Evolutionary conservation across 2,113 vertebrate genomes (phyloP).

Genomic region (Choloepus hoffmanni): DNA sequence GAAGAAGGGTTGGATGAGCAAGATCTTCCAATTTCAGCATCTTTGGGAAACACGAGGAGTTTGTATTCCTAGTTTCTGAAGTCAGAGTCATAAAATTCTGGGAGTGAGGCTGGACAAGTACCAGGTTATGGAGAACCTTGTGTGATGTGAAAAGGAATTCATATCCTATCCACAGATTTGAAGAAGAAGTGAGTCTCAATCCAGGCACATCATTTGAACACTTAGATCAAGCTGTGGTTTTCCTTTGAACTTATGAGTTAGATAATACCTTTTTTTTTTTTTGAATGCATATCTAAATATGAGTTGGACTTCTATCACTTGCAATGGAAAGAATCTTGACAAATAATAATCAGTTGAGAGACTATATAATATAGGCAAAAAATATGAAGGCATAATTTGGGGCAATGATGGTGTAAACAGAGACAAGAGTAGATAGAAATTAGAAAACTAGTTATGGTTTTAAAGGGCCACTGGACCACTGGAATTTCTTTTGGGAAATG

Average conservation of each 20-base stretch:
- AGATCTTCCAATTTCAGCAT: neutral
- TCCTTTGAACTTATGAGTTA: neutral
- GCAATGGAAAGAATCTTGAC: neutral
- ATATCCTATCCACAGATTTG: neutral
- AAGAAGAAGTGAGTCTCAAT: neutral
- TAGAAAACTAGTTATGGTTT: neutral
- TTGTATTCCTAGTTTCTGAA: neutral
- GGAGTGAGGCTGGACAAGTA: neutral
- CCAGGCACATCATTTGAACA: neutral
- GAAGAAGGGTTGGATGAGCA: neutral
- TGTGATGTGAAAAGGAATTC: neutral
- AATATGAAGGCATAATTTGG: neutral
- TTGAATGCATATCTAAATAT: neutral
- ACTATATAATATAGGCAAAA: neutral
- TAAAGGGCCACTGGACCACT: neutral
- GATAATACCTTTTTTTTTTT: neutral
- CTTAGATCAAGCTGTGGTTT: neutral
- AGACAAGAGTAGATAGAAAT: neutral
- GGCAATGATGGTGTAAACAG: neutral
- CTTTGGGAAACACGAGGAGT: neutral
- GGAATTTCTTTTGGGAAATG: neutral
- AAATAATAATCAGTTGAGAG: neutral
- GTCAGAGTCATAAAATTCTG: neutral
- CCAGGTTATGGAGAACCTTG: neutral
- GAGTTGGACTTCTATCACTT: neutral